A percentile compares a stretch with the other conserved stretches of the same genome.
Conservation (phyloP, 2,888 invertebrate genomes). For the Idaea dimidiata region DNA sequence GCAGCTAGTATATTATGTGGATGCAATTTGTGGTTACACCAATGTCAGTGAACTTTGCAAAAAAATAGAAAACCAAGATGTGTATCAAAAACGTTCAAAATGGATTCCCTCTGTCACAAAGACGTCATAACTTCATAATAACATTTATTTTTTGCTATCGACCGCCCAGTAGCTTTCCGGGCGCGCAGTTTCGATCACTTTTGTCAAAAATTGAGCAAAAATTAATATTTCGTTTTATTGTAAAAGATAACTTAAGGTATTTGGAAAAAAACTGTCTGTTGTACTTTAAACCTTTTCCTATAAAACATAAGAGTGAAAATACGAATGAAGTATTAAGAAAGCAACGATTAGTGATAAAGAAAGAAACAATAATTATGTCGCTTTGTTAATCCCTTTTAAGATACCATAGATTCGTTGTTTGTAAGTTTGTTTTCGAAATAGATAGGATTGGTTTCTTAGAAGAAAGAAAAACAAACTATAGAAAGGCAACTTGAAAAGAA, state of each 20-base stretch:
- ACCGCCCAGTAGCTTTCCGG: slow-evolving; percentile 66
- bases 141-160: slow-evolving; percentile 34
- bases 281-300: slow-evolving; percentile 16
- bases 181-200: slow-evolving; percentile 48
- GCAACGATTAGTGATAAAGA: slow-evolving; percentile 49
- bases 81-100: slow-evolving; percentile 25
- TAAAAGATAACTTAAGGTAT: slow-evolving; percentile 17
- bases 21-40: not conserved
- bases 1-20: not conserved
- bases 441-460: not conserved
- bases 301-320: slow-evolving; percentile 10
- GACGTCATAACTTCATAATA: slow-evolving; percentile 35
- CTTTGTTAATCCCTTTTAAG: slow-evolving; percentile 65
- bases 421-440: slow-evolving; percentile 22
- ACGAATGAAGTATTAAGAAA: slow-evolving; percentile 9
- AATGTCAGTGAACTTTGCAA: not conserved
- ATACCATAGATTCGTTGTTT: slow-evolving; percentile 48
- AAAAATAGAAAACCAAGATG: slow-evolving; percentile 3
- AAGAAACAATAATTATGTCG: slow-evolving; percentile 49
- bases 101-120: slow-evolving; percentile 29
- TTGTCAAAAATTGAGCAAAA: slow-evolving; percentile 64
- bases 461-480: not conserved
- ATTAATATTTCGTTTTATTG: slow-evolving; percentile 45
- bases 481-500: not conserved
- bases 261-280: slow-evolving; percentile 8